Evolutionary conservation across 2,797 vertebrate genomes (phyloP).

Genomic region (Manis crassicaudata): DNA sequence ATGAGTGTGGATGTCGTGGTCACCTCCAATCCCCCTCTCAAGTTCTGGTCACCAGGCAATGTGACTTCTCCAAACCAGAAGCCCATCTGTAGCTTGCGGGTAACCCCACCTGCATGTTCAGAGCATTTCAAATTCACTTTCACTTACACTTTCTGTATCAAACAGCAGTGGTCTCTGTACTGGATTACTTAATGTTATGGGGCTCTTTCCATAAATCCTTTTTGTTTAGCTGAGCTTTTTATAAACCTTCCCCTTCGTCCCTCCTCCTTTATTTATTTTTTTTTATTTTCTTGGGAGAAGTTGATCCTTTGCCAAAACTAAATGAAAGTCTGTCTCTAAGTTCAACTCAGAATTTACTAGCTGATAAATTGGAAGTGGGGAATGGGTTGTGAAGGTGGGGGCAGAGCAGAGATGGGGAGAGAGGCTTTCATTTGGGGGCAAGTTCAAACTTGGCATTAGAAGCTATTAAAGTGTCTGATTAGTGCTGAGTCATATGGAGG

Average conservation of each 20-base stretch:
- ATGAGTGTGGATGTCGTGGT: neutral
- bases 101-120: neutral
- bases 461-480: slow-evolving; percentile 70
- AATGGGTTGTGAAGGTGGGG: slow-evolving; percentile 26
- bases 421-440: slow-evolving; percentile 54
- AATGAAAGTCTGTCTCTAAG: slow-evolving; percentile 69
- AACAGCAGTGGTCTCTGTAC: neutral
- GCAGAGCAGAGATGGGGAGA: neutral
- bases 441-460: slow-evolving; percentile 70
- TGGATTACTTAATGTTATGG: neutral
- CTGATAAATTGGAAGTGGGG: slow-evolving; percentile 68
- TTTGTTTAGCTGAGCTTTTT: slow-evolving; percentile 57
- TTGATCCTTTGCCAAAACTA: slow-evolving; percentile 69
- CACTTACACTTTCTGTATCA: slow-evolving; percentile 51
- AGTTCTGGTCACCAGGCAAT: neutral
- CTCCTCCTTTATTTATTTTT: neutral
- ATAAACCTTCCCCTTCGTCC: neutral
- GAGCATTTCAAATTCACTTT: slow-evolving; percentile 56
- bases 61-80: slow-evolving; percentile 23
- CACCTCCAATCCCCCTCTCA: neutral
- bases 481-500: slow-evolving; percentile 72
- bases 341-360: slow-evolving; percentile 77
- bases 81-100: neutral
- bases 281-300: slow-evolving; percentile 68
- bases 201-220: slow-evolving; percentile 51